Base-by-base conservation (phyloP, 1,140 invertebrate species). In the Drosophila yakuba region DNA sequence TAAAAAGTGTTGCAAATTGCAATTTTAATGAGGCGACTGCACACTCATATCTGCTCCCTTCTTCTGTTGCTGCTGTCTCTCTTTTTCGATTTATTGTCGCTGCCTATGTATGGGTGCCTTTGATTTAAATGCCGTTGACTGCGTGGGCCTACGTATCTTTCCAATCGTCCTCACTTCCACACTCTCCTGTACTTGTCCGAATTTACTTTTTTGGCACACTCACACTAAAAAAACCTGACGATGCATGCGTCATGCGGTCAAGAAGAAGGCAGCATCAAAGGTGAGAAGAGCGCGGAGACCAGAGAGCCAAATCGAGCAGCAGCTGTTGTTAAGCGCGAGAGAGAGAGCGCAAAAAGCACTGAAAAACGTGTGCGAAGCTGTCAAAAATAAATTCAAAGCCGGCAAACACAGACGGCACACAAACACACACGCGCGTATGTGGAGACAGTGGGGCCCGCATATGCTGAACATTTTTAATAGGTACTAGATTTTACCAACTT, bases 301-400 rank as follows among this genome's bases (percentile, higher is more conserved):
- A 7, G 28, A 32, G 32, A 32, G 32, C 32, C 8, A 32, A 32
- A 32, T 32, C 38, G 7, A 59, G 39, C 58, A 79, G 71, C 78
- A 74, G 78, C 77, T 80, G 78, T 80, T 80, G 63, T 36, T 32
- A 69, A 79, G 20, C 55, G 47, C 17, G 47, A 15, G 12, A 10
- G 23, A 62, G 54, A 62, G 20, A 62, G 14, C 38, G 38, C 55
- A 54, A 36, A 43, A 62, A 32, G 48, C 32, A 58, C 68, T 61
- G 17, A 45, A 67, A 62, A 67, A 73, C 47, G 55, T 61, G 62
- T 79, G 66, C 59, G 62, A 80, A 85, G 56, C 71, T 72, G 74
- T 86, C 82, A 71, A 86, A 85, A 85, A 85, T 85, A 85, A 85
- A 82, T 68, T 73, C 75, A 63, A 88, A 86, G 83, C 83, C 83